A percentile compares a stretch with the other conserved stretches of the same genome.
phyloP scores from a whole-genome alignment of 2,797 vertebrate genomes.

The Allobates femoralis region DNA sequence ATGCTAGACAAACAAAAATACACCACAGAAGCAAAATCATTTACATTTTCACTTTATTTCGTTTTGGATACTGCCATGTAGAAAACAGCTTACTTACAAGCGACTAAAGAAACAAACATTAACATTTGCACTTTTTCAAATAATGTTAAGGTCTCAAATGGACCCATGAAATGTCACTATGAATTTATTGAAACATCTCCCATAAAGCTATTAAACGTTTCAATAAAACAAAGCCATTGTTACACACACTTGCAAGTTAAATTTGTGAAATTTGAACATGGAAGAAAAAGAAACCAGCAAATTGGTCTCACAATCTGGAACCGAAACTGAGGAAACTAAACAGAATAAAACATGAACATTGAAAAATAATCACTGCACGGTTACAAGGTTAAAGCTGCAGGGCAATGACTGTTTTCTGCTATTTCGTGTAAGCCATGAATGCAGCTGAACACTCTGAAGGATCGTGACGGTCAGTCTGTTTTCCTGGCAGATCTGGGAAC shows the following conservation, averaged over 20 bases:
- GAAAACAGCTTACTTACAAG: neutral
- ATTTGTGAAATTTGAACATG: neutral
- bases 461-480: too few species aligned
- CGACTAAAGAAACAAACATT: neutral
- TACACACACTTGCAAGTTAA: neutral
- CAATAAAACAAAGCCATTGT: neutral
- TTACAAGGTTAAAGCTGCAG: neutral
- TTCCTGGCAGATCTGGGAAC: neutral
- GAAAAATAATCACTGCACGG: neutral
- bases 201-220: neutral
- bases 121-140: neutral
- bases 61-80: neutral
- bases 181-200: neutral
- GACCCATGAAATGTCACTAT: neutral
- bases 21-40: neutral
- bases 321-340: neutral
- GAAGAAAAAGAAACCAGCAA: neutral
- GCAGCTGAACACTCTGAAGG: neutral
- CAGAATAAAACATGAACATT: neutral
- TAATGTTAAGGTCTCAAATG: neutral
- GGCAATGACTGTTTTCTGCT: neutral
- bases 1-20: neutral
- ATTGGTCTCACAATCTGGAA: neutral
- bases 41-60: neutral
- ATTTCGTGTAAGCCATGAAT: neutral